Percentiles rank a stretch among this genome's conserved stretches.
Conservation (phyloP, 2,113 vertebrate genomes). For the Misgurnus anguillicaudatus region DNA sequence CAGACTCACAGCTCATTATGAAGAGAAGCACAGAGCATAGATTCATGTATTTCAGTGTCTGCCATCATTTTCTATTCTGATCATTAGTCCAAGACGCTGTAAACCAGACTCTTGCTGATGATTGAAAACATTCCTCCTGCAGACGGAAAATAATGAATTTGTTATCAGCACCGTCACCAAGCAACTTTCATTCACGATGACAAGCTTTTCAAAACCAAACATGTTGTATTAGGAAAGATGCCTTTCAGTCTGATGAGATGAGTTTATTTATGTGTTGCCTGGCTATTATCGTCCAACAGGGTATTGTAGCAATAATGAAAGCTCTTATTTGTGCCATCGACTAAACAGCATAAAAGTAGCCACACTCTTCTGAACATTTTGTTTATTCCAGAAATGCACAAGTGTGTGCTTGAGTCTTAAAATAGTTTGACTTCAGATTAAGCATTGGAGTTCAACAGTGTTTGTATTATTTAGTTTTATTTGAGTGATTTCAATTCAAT, state of each 20-base stretch:
- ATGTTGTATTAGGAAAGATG: slow-evolving; percentile 24
- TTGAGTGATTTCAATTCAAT: neutral
- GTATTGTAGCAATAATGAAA: slow-evolving; percentile 1
- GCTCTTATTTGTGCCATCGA: slow-evolving; percentile 3
- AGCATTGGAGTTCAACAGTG: neutral
- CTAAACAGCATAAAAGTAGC: slow-evolving; percentile 1
- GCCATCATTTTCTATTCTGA: neutral
- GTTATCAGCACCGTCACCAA: slow-evolving; percentile 16
- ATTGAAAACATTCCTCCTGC: slow-evolving; percentile 3
- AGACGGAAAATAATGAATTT: slow-evolving; percentile 36
- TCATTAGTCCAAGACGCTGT: slow-evolving; percentile 9
- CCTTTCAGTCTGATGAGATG: slow-evolving; percentile 11
- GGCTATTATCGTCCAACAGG: neutral
- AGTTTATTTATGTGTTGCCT: slow-evolving; percentile 9
- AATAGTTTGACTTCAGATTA: neutral
- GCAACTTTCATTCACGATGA: slow-evolving; percentile 27
- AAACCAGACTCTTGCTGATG: slow-evolving; percentile 7
- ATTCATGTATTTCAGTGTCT: slow-evolving; percentile 7
- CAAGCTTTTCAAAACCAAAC: slow-evolving; percentile 18
- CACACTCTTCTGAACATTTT: slow-evolving; percentile 7
- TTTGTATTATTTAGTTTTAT: neutral
- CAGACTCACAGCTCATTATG: slow-evolving; percentile 46
- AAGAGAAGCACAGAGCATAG: slow-evolving; percentile 18
- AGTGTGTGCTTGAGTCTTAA: slow-evolving; percentile 4
- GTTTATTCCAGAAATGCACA: neutral